Conservation (phyloP, 1,140 invertebrate species). For the Eupeodes corollae region DNA sequence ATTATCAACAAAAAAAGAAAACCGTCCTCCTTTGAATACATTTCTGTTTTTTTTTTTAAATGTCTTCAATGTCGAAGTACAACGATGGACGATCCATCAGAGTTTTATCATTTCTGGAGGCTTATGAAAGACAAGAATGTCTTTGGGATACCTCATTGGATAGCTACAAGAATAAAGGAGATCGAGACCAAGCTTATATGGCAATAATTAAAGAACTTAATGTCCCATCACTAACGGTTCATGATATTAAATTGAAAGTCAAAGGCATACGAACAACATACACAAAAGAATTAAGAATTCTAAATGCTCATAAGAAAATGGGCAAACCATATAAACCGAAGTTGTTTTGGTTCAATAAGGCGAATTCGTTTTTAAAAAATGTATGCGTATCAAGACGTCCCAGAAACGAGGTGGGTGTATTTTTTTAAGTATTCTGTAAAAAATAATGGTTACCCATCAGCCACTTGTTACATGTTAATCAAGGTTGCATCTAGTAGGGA, state of each 20-base stretch:
- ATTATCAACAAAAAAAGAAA: neutral
- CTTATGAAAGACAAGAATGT: conserved; percentile 29
- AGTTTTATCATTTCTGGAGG: conserved; percentile 28
- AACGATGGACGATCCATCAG: conserved; percentile 15
- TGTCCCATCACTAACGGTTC: conserved; percentile 20
- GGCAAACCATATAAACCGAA: conserved; percentile 21
- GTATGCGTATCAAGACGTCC: conserved; percentile 21
- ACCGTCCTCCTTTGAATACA: neutral
- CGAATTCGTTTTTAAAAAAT: conserved; percentile 21
- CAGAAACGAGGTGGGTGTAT: conserved; percentile 12
- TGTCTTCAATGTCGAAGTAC: neutral
- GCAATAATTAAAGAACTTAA: conserved; percentile 27
- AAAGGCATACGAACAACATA: conserved; percentile 36
- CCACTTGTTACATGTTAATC: too few relatives aligned
- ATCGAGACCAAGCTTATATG: conserved; percentile 27
- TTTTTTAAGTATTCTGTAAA: too few relatives aligned
- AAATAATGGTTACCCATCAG: too few relatives aligned
- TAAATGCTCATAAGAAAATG: conserved; percentile 21
- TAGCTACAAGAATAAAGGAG: conserved; percentile 27
- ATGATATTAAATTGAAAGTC: conserved; percentile 34
- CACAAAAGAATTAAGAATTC: conserved; percentile 30
- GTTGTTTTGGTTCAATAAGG: conserved; percentile 23
- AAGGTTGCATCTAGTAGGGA: too few relatives aligned
- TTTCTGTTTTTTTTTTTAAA: neutral
- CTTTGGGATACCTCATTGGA: conserved; percentile 30